phyloP scores from a whole-genome alignment of 2,797 vertebrate species.

The Aplochiton taeniatus region DNA sequence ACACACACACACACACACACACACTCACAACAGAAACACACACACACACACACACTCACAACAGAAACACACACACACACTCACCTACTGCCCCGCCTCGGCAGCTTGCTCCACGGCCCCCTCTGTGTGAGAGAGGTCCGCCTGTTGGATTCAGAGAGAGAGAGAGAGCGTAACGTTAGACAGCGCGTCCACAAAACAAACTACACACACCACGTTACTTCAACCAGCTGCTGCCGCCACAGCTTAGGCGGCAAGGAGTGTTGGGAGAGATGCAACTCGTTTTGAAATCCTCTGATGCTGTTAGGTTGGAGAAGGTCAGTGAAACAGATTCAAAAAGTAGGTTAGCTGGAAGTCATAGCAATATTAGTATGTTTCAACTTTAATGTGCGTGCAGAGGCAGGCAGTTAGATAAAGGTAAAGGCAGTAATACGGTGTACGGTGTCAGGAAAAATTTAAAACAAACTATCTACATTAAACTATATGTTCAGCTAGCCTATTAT shows the following conservation, averaged over 20 bases:
- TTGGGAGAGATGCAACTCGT: no score
- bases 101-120: not conserved
- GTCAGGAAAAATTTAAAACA: no score
- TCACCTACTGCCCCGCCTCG: conserved; percentile 9
- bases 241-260: no score
- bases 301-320: not conserved
- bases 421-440: not conserved
- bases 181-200: no score
- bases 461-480: no score
- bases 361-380: conserved; percentile 1
- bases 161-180: no score
- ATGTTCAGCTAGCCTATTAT: no score
- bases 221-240: no score
- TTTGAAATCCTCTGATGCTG: not conserved
- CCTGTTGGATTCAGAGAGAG: conserved; percentile 1
- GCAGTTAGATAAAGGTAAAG: not conserved
- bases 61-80: conserved; percentile 5
- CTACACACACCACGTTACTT: not conserved
- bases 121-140: conserved; percentile 12
- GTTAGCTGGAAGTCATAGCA: not conserved
- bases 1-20: not conserved
- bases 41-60: not conserved
- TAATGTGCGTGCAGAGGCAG: not conserved
- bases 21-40: not conserved
- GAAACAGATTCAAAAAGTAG: not conserved